Evolutionary conservation across 2,888 invertebrate genomes (phyloP).

Genomic region (Thymelicus acteon): DNA sequence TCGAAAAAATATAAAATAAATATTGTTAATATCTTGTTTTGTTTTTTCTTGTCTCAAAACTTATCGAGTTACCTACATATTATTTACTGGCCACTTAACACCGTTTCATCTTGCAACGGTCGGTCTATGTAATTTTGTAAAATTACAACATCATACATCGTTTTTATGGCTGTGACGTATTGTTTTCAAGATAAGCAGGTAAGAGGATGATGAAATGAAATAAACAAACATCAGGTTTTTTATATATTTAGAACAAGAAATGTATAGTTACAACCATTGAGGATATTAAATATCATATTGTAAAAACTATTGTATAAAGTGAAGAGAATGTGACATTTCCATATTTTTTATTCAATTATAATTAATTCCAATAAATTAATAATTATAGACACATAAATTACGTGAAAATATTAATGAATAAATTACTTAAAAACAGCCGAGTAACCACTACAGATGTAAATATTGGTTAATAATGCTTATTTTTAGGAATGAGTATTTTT

Average conservation of each 20-base stretch:
- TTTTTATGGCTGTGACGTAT: too few species aligned
- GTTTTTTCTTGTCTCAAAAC: too few species aligned
- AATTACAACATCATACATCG: too few species aligned
- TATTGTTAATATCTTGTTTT: too few species aligned
- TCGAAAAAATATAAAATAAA: too few species aligned
- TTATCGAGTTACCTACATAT: too few species aligned
- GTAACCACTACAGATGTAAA: conserved; percentile 81
- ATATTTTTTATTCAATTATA: conserved; percentile 79
- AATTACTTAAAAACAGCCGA: conserved; percentile 82
- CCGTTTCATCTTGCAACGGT: too few species aligned
- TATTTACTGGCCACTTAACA: too few species aligned
- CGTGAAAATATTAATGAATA: conserved; percentile 81
- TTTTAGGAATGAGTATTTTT: conserved; percentile 81
- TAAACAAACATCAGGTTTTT: conserved; percentile 63
- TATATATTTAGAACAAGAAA: conserved; percentile 86
- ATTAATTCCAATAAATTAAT: conserved; percentile 83
- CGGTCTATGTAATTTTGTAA: too few species aligned
- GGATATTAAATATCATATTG: conserved; percentile 86
- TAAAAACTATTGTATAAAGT: conserved; percentile 85
- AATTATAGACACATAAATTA: conserved; percentile 84
- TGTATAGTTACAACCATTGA: conserved; percentile 86
- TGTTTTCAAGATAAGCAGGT: not conserved
- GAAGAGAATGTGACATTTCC: conserved; percentile 83
- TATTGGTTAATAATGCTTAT: conserved; percentile 81
- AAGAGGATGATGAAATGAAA: conserved; percentile 53